Evolutionary conservation across 2,888 invertebrate species (phyloP).

Genomic region (Minunthozetes semirufus): DNA sequence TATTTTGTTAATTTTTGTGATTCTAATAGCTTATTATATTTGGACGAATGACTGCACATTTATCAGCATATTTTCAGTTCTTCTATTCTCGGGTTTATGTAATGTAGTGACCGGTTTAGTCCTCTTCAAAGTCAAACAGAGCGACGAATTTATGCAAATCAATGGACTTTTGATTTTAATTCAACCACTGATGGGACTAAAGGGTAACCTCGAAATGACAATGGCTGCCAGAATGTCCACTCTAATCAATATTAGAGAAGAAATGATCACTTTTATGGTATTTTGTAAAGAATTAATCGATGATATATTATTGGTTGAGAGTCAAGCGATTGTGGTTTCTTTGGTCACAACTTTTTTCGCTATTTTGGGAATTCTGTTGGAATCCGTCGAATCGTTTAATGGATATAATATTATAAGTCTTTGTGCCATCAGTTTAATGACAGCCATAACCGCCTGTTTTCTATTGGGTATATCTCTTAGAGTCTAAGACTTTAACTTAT

Average conservation of each 20-base stretch:
- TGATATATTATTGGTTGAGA: conserved; percentile 8
- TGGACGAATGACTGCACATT: too few species aligned
- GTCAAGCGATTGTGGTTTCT: conserved; percentile 22
- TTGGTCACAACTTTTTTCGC: neutral
- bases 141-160: neutral
- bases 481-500: neutral
- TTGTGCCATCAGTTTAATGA: conserved; percentile 9
- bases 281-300: neutral
- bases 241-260: neutral
- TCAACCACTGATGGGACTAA: conserved; percentile 30
- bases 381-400: neutral
- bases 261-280: neutral
- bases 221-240: conserved; percentile 32
- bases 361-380: too few species aligned
- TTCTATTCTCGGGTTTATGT: too few species aligned
- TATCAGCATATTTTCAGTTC: too few species aligned
- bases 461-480: conserved; percentile 1
- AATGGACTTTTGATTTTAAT: conserved; percentile 9
- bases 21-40: too few species aligned
- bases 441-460: neutral
- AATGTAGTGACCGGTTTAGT: too few species aligned
- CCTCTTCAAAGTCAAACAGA: too few species aligned
- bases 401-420: neutral
- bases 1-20: too few species aligned
- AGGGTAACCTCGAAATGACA: conserved; percentile 30